Evolutionary conservation across 2,888 invertebrate species (phyloP).

Genomic region (Halictus quadricinctus): DNA sequence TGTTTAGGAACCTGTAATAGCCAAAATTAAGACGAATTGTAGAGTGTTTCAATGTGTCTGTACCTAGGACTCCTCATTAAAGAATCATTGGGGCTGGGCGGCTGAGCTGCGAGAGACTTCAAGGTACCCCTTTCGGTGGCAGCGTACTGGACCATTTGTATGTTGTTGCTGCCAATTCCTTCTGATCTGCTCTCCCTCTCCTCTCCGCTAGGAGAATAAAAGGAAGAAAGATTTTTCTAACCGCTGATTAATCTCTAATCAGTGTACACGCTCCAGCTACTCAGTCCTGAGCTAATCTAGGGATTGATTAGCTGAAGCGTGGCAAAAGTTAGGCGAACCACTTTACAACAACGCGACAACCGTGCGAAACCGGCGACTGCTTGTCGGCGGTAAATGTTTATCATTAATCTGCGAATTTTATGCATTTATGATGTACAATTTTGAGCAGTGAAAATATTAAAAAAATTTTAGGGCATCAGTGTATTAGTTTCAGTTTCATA

Average conservation of each 20-base stretch:
- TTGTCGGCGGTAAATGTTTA: no score
- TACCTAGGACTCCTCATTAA: slow-evolving; percentile 78
- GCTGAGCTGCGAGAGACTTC: slow-evolving; percentile 84
- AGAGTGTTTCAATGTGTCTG: slow-evolving; percentile 17
- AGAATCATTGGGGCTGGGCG: slow-evolving; percentile 76
- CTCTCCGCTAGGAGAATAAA: slow-evolving; percentile 62
- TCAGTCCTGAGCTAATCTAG: neutral
- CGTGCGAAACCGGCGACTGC: no score
- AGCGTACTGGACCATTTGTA: slow-evolving; percentile 87
- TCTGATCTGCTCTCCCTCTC: slow-evolving; percentile 82
- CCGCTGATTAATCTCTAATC: neutral
- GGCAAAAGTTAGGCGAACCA: neutral
- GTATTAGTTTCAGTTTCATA: no score
- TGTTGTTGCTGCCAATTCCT: slow-evolving; percentile 78
- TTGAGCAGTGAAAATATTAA: no score
- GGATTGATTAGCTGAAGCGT: neutral
- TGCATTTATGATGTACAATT: neutral
- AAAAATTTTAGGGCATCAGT: no score
- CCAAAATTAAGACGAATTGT: neutral
- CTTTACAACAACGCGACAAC: neutral
- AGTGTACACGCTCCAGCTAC: neutral
- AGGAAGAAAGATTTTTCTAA: neutral
- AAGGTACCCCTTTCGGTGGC: slow-evolving; percentile 85
- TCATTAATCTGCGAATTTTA: neutral
- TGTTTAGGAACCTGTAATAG: neutral